A percentile compares a stretch with the other conserved stretches of the same genome.
phyloP scores from a whole-genome alignment of 2,113 vertebrate species.

The Pandion haliaetus region DNA sequence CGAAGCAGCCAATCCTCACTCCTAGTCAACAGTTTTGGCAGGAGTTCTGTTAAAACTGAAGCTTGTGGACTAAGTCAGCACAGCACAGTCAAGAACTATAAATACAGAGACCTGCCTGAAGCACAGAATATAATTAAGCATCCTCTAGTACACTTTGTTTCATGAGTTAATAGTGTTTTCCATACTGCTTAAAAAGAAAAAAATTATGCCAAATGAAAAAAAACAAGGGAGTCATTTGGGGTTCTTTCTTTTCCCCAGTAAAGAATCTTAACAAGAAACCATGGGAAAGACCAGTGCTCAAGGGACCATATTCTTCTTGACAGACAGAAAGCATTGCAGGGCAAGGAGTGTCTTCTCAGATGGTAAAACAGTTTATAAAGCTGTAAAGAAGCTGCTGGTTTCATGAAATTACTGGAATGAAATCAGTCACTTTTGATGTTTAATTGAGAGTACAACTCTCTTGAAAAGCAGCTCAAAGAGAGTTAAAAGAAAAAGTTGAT shows the following conservation, averaged over 20 bases:
- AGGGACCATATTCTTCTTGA: background rate
- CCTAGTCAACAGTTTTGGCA: background rate
- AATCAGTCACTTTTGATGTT: background rate
- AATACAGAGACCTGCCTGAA: background rate
- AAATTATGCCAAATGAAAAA: background rate
- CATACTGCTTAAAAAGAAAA: background rate
- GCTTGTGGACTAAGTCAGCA: background rate
- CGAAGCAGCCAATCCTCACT: background rate
- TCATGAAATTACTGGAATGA: background rate
- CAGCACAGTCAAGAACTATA: background rate
- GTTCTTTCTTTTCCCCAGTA: background rate
- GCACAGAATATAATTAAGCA: conserved; percentile 22
- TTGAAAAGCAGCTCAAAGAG: background rate
- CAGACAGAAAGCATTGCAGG: background rate
- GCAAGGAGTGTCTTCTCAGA: background rate
- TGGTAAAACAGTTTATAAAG: background rate
- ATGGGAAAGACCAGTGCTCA: background rate
- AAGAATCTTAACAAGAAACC: background rate
- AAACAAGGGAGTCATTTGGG: background rate
- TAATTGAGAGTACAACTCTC: background rate
- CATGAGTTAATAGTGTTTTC: background rate
- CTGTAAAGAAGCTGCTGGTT: background rate
- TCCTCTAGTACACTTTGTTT: background rate
- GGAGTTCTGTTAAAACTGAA: conserved; percentile 28
- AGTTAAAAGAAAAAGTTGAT: background rate